Percentiles rank a stretch among this genome's conserved stretches.
Conservation (phyloP, 2,888 invertebrate species). For the Sisyra terminalis region DNA sequence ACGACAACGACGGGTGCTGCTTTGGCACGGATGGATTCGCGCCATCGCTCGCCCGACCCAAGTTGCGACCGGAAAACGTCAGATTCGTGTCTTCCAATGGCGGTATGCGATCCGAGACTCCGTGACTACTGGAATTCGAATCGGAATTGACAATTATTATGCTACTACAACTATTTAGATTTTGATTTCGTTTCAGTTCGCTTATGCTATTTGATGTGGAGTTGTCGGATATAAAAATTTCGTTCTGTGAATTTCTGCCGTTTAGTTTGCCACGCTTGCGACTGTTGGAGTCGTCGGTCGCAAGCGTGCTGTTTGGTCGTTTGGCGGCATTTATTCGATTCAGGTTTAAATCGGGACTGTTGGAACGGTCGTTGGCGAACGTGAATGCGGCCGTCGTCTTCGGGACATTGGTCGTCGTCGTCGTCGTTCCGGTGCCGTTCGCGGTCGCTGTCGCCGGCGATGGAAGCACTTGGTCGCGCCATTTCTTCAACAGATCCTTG, state of each 20-base stretch:
- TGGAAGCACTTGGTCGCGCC: conserved; percentile 76
- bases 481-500: conserved; percentile 80
- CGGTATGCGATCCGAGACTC: conserved; percentile 21
- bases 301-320: conserved; percentile 2
- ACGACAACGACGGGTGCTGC: conserved; percentile 6
- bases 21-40: conserved; percentile 13
- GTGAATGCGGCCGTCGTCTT: conserved; percentile 13
- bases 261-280: conserved; percentile 29
- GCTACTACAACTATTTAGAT: conserved; percentile 7
- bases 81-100: conserved; percentile 4
- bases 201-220: conserved; percentile 24
- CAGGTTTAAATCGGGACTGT: conserved; percentile 22
- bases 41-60: conserved; percentile 16
- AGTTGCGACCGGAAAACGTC: conserved; percentile 8
- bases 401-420: conserved; percentile 14
- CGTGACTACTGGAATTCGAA: conserved; percentile 34
- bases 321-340: conserved; percentile 16
- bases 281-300: conserved; percentile 1
- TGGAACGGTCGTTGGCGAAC: conserved; percentile 12
- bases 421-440: conserved; percentile 10
- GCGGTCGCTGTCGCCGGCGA: conserved; percentile 21
- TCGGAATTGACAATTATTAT: conserved; percentile 25
- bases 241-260: conserved; percentile 18
- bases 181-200: conserved; percentile 19
- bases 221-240: conserved; percentile 24